Percentiles rank a stretch among this genome's conserved stretches.
phyloP scores from a whole-genome alignment of 2,113 vertebrate genomes.

The Chaetodon trifascialis region DNA sequence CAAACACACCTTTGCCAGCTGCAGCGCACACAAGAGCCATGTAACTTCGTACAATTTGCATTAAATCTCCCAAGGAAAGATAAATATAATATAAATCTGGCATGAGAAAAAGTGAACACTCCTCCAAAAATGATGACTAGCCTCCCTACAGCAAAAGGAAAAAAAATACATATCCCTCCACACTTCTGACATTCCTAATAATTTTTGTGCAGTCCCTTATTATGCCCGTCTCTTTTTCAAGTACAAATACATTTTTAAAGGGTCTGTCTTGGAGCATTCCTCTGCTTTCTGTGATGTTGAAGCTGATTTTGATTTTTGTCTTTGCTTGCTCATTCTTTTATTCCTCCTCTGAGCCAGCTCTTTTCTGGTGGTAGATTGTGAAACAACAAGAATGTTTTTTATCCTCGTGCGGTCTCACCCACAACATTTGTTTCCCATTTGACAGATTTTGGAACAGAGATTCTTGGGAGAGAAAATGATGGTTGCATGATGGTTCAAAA shows the following conservation, averaged over 20 bases:
- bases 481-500: conserved; percentile 69
- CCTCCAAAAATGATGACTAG: conserved; percentile 3
- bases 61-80: not conserved
- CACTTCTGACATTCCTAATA: conserved; percentile 8
- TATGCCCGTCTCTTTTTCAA: conserved; percentile 26
- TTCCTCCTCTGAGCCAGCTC: conserved; percentile 73
- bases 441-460: conserved; percentile 77
- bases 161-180: not conserved
- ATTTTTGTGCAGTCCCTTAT: conserved; percentile 37
- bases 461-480: conserved; percentile 71
- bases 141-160: not conserved
- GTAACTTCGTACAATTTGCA: not conserved
- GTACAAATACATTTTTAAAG: conserved; percentile 44
- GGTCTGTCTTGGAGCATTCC: conserved; percentile 51
- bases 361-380: conserved; percentile 78
- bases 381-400: conserved; percentile 83
- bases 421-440: conserved; percentile 84
- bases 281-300: conserved; percentile 69
- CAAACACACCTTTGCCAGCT: not conserved
- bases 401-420: conserved; percentile 74
- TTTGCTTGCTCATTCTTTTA: conserved; percentile 75
- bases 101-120: not conserved
- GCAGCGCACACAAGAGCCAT: not conserved
- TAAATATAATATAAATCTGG: conserved; percentile 21
- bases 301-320: conserved; percentile 75